These are phyloP conservation scores for Synanthedon vespiformis DNA, from an alignment of 2,888 invertebrate genomes.

Conservation along the genomic window DNA sequence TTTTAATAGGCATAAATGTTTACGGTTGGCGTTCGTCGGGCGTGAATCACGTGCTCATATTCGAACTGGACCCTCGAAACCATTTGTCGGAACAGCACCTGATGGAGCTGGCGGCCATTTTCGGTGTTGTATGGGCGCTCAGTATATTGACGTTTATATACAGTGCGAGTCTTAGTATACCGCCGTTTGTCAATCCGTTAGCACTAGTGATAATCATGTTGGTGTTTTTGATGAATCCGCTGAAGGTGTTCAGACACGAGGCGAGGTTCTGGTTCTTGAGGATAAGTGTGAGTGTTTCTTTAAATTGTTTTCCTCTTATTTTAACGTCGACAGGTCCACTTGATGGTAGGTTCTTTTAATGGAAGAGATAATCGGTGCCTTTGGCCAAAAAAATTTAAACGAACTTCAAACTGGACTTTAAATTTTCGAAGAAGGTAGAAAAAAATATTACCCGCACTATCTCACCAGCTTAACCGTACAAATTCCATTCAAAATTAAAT, in stretches of 20 bases:
- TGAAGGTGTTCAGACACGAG: conserved; percentile 90
- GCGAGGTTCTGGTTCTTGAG: conserved; percentile 94
- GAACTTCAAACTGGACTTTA: no score
- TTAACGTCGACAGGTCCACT: no score
- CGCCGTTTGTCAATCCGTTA: conserved; percentile 92
- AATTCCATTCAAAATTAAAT: no score
- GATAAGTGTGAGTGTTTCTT: conserved; percentile 78
- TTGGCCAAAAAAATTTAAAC: no score
- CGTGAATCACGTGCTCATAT: conserved; percentile 97
- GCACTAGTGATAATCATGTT: conserved; percentile 84
- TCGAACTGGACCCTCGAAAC: conserved; percentile 95
- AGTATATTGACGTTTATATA: conserved; percentile 87
- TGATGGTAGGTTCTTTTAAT: no score
- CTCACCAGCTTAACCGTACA: no score
- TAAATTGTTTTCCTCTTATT: no score
- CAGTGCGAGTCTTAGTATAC: conserved; percentile 85
- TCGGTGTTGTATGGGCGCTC: conserved; percentile 94
- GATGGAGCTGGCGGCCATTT: conserved; percentile 92
- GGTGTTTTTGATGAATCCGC: conserved; percentile 90
- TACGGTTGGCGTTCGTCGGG: conserved; percentile 98
- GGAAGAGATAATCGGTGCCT: no score
- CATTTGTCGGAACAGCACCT: conserved; percentile 94
- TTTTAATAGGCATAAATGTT: conserved; percentile 95
- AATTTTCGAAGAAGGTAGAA: no score
- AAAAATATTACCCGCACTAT: no score